Conservation (phyloP, 2,797 vertebrate genomes). For the Rhinogobio ventralis region DNA sequence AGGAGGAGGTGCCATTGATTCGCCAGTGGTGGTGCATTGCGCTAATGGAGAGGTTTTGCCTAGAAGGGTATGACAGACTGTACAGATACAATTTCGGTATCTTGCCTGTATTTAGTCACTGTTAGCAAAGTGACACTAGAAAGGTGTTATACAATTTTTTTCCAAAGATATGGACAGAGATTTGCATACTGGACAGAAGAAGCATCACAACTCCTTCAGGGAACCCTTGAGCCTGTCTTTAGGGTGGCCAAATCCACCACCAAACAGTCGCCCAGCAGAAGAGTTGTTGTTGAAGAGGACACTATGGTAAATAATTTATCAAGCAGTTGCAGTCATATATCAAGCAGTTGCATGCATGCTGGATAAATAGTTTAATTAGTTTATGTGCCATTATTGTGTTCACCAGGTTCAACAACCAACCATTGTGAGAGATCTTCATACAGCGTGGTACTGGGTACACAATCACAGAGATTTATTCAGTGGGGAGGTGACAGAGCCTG, state of each 20-base stretch:
- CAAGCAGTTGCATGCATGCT: background rate
- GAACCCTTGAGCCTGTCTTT: background rate
- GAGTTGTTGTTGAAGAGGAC: background rate
- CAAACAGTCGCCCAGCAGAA: background rate
- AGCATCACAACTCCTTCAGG: background rate
- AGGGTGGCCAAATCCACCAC: background rate
- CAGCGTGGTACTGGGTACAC: background rate
- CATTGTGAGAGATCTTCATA: background rate
- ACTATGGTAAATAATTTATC: background rate
- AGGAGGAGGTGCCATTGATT: background rate
- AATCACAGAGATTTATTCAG: background rate
- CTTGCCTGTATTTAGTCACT: background rate
- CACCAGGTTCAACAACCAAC: background rate
- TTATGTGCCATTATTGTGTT: background rate
- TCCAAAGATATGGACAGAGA: background rate
- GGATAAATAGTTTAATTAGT: background rate
- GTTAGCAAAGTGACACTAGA: background rate
- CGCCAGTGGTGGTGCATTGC: background rate
- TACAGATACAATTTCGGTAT: background rate
- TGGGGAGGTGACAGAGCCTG: background rate
- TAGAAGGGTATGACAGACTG: background rate
- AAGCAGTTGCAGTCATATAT: background rate
- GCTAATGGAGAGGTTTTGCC: background rate
- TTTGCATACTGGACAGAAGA: background rate
- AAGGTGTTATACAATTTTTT: background rate